Conservation (phyloP, 2,113 vertebrate genomes). For the Noctilio leporinus region DNA sequence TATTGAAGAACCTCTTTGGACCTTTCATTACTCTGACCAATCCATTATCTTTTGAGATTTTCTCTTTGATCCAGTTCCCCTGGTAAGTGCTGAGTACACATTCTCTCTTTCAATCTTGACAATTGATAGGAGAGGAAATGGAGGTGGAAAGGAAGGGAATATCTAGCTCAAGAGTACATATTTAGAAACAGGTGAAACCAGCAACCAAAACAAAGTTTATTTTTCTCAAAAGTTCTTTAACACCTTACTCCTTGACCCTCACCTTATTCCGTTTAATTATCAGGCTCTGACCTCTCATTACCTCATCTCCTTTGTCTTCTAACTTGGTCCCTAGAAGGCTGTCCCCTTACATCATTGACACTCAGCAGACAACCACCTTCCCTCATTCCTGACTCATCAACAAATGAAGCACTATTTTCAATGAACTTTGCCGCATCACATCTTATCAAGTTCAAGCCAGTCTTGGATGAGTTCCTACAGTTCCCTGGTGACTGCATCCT, state of each 20-base stretch:
- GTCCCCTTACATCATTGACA: too few relatives aligned
- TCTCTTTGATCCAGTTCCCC: not conserved
- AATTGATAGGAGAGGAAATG: not conserved
- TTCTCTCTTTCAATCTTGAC: not conserved
- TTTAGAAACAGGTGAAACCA: not conserved
- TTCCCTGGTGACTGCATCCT: fast-evolving
- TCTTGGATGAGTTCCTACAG: not conserved
- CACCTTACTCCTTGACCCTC: not conserved
- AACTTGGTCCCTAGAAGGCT: not conserved
- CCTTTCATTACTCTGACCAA: not conserved
- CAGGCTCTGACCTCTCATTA: too few relatives aligned
- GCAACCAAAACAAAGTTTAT: not conserved
- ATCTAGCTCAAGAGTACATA: not conserved
- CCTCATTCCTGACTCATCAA: not conserved
- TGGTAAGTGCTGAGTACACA: not conserved
- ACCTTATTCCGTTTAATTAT: not conserved
- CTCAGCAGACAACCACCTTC: not conserved
- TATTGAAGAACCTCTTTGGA: not conserved
- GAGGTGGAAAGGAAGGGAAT: not conserved
- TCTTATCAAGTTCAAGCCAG: not conserved
- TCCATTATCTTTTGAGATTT: not conserved
- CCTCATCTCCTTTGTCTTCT: not conserved
- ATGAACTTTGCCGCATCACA: not conserved
- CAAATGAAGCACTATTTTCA: not conserved
- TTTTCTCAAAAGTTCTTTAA: not conserved